Conservation (phyloP, 2,797 vertebrate genomes). For the Rhinophrynus dorsalis region DNA sequence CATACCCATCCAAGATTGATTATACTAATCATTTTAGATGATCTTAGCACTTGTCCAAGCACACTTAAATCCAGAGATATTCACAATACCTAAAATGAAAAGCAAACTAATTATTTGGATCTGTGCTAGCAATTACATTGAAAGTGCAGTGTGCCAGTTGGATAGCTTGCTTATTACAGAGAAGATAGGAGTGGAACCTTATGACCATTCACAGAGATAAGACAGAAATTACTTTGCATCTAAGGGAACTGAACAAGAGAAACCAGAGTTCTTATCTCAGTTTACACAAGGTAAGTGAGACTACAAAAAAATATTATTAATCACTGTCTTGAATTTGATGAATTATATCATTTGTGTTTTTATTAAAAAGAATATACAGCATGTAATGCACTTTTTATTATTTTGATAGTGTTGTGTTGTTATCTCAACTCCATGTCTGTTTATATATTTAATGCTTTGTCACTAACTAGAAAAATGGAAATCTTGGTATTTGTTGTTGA, state of each 20-base stretch:
- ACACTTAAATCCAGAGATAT: constrained; percentile 42
- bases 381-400: constrained; percentile 8
- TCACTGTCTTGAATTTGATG: constrained; percentile 33
- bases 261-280: constrained; percentile 52
- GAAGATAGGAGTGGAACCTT: constrained; percentile 33
- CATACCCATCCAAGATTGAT: too few species aligned
- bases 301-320: constrained; percentile 30
- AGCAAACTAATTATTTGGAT: constrained; percentile 41
- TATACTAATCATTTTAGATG: too few species aligned
- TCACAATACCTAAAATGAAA: constrained; percentile 50
- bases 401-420: not conserved
- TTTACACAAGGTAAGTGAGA: constrained; percentile 49
- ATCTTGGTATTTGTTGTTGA: too few species aligned
- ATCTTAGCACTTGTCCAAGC: not conserved
- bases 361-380: constrained; percentile 37
- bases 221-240: constrained; percentile 50
- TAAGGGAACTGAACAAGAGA: constrained; percentile 16
- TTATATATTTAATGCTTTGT: constrained; percentile 46
- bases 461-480: too few species aligned
- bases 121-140: constrained; percentile 32
- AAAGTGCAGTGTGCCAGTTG: constrained; percentile 9
- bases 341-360: constrained; percentile 42
- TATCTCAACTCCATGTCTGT: constrained; percentile 21
- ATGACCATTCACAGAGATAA: constrained; percentile 48
- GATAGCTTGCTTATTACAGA: constrained; percentile 46